Conservation (phyloP, 2,888 invertebrate genomes). For the Caenorhabditis virilis region DNA sequence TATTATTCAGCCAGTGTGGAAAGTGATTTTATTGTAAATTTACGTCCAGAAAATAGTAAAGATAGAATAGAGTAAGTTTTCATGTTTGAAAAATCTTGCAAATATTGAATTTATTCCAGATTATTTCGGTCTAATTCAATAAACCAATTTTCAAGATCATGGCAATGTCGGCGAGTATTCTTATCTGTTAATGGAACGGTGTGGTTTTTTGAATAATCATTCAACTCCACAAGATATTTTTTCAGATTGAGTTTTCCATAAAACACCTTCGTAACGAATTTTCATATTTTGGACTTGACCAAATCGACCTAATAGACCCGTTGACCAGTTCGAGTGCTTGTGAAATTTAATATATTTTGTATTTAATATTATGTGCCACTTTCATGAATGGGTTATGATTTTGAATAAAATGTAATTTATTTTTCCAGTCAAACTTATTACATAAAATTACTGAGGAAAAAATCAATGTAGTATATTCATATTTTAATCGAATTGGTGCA, state of each 20-base stretch:
- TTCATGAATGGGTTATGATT: too few relatives aligned
- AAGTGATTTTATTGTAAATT: conserved; percentile 29
- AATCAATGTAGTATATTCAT: too few relatives aligned
- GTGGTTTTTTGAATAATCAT: conserved; percentile 7
- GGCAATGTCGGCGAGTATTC: conserved; percentile 47
- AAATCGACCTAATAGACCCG: conserved; percentile 54
- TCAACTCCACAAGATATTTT: neutral
- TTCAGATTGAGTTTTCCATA: conserved; percentile 50
- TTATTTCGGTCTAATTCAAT: conserved; percentile 11
- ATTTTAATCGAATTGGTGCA: too few relatives aligned
- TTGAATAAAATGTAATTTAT: too few relatives aligned
- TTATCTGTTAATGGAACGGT: conserved; percentile 47
- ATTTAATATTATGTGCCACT: too few relatives aligned
- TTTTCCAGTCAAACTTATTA: too few relatives aligned
- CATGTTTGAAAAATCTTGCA: conserved; percentile 3
- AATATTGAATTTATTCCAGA: conserved; percentile 10
- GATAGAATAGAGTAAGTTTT: conserved; percentile 8
- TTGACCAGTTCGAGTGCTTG: conserved; percentile 32
- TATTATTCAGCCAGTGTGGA: conserved; percentile 42
- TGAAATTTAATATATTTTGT: conserved; percentile 11
- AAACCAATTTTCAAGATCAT: conserved; percentile 24
- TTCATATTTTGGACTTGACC: conserved; percentile 54
- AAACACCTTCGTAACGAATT: conserved; percentile 48
- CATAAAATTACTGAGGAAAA: too few relatives aligned
- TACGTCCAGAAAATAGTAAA: conserved; percentile 5